Evolutionary conservation across 1,140 invertebrate genomes (phyloP), one percentile per base, ranked within the genome.

Genomic region (Hirudo medicinalis): DNA sequence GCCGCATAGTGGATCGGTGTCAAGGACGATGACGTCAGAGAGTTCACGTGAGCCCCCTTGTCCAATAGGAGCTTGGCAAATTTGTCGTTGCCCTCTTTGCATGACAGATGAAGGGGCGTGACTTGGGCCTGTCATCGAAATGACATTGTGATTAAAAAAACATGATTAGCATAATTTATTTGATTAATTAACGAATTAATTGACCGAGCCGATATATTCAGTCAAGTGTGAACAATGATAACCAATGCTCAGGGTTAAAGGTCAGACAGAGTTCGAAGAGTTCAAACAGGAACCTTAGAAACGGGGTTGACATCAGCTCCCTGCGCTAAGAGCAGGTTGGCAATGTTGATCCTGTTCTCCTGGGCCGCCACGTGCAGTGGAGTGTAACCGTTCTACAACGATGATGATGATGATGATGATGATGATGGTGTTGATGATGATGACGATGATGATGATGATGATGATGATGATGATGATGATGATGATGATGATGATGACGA

Each of bases 281-380:
- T n/a, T n/a, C n/a, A n/a, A n/a, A n/a, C n/a, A n/a, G 19, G n/a
- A 27, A 70, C 69, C 43, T 70, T 25, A n/a, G 69, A 53, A 13
- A n/a, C 15, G 22, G 53, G 36, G 22, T 70, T 70, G n/a, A 70
- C 69, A 13, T 70, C 29, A 25, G 69, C 4, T 15, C 69, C 69
- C 40, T 70, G 89, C 88, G 27, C 92, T 95, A 73, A 99, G 94
- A 71, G 90, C 88, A 79, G 95, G 92, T 83, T 99, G 98, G 53
- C 96, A 95, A 83, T 99, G 99, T 83, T 99, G 97, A 53, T 54
- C 49, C 69, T 20, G 49, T 70, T 70, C 69, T 70, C 69, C 20
- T 40, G 20, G 49, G 95, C 90, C 75, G 95, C 94, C 77, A 98
- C 98, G 80, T 99, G 96, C 53, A 99, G 85, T 19, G 96, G 94